Base-by-base conservation (phyloP, 2,888 invertebrate genomes). In the Cerastis rubricosa region DNA sequence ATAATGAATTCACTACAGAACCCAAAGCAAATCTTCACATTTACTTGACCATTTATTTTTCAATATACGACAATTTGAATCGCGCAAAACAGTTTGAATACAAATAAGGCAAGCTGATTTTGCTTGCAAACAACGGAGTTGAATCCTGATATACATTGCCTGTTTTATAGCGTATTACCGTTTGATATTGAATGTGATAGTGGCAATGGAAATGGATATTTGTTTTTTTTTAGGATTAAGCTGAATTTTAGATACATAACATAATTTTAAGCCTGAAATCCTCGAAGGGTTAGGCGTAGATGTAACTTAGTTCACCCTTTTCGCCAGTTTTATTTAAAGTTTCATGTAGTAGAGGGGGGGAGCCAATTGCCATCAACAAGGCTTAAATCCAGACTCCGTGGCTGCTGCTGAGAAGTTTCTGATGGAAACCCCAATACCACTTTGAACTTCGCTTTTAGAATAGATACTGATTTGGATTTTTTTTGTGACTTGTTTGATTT, bases 51-150 rank as follows among this genome's bases (percentile, higher is more conserved):
- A 40, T 88, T 88, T 79, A 85, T 78, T 85, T 88, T 88, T 77
- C 81, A 88, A 87, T 86, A 80, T 80, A 72, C 71, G 59, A 80
- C 85, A 80, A 87, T 88, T 85, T 80, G 72, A 79, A 88, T 80
- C 75, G 79, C 74, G 76, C 66, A 80, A 80, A 81, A 78, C 81
- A 80, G 73, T 85, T 76, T 71, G 80, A 83, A 88, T 85, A 81
- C 85, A 87, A 85, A 87, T 86, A 85, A 88, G 85, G 68, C 70
- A 66, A 70, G 69, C 73, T 70, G 67, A 83, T 81, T 69, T 71
- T 80, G 74, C 85, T 84, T 86, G 77, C 81, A 76, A 65, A 79
- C 54, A 78, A 63, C 59, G 63, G 6, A 63, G 74, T 47, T 66
- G 74, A 68, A 72, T 64, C 47, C 45, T 74, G 76, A 74, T 76